A percentile compares a stretch with the other conserved stretches of the same genome.
These are phyloP conservation scores for Probaryconus sp. DNA, from an alignment of 1,140 invertebrate species.

Conservation along the genomic window DNA sequence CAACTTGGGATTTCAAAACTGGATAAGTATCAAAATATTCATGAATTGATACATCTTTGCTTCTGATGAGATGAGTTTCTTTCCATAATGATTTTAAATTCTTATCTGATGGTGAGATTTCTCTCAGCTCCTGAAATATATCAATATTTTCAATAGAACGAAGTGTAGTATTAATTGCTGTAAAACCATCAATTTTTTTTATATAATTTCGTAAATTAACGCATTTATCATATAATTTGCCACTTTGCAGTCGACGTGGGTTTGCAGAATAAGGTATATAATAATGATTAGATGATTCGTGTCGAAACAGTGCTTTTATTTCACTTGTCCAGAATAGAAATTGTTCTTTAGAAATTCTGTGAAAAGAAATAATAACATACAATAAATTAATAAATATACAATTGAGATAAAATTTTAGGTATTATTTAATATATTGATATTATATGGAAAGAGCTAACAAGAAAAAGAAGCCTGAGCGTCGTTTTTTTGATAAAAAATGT, in stretches of 20 bases:
- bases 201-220: not conserved
- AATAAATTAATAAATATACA: too few relatives aligned
- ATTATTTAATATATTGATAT: too few relatives aligned
- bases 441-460: too few relatives aligned
- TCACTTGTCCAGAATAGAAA: slow-evolving; percentile 4
- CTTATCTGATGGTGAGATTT: not conserved
- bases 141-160: too few relatives aligned
- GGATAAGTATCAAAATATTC: slow-evolving; percentile 4
- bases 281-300: too few relatives aligned
- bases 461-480: too few relatives aligned
- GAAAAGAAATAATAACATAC: too few relatives aligned
- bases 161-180: too few relatives aligned
- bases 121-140: not conserved
- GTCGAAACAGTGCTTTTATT: not conserved
- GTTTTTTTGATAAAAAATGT: too few relatives aligned
- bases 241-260: not conserved
- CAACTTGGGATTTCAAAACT: slow-evolving; percentile 5
- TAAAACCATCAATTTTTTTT: not conserved
- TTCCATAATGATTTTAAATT: slow-evolving; percentile 1
- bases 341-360: not conserved
- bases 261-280: not conserved
- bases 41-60: not conserved
- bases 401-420: too few relatives aligned
- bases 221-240: slow-evolving; percentile 3
- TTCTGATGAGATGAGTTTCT: not conserved